Percentiles rank a stretch among this genome's conserved stretches.
Conservation (phyloP, 2,113 vertebrate species). For the Oriolus oriolus region DNA sequence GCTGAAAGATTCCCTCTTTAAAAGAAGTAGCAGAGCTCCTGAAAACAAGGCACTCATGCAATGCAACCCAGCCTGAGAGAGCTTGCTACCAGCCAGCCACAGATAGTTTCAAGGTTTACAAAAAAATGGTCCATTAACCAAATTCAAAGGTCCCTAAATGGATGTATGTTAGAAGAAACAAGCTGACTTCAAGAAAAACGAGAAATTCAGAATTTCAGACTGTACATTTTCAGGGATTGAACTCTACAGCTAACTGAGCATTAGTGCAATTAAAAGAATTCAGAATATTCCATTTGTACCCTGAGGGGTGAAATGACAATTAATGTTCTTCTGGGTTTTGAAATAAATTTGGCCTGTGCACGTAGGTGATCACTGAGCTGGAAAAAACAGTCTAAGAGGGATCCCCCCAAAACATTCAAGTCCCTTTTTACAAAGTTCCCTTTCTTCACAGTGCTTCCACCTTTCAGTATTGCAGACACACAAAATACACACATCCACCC, state of each 20-base stretch:
- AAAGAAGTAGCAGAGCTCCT: neutral
- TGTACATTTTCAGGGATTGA: neutral
- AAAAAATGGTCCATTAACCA: neutral
- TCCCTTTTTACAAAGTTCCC: neutral
- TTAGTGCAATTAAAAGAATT: neutral
- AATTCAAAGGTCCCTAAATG: neutral
- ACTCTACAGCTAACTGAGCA: neutral
- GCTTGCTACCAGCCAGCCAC: neutral
- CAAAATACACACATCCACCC: accelerated
- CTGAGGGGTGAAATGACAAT: neutral
- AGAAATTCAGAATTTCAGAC: neutral
- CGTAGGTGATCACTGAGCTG: neutral
- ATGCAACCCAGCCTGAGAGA: neutral
- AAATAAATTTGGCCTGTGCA: neutral
- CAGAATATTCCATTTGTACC: neutral
- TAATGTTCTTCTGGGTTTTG: neutral
- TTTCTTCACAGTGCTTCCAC: neutral
- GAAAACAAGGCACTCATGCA: neutral
- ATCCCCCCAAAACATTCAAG: accelerated
- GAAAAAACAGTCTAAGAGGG: neutral
- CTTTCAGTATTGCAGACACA: neutral
- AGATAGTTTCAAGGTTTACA: neutral
- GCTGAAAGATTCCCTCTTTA: neutral
- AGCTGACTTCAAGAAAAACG: neutral
- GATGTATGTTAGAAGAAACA: neutral